Evolutionary conservation across 2,113 vertebrate species (phyloP).

Genomic region (Sisor rabdophorus): DNA sequence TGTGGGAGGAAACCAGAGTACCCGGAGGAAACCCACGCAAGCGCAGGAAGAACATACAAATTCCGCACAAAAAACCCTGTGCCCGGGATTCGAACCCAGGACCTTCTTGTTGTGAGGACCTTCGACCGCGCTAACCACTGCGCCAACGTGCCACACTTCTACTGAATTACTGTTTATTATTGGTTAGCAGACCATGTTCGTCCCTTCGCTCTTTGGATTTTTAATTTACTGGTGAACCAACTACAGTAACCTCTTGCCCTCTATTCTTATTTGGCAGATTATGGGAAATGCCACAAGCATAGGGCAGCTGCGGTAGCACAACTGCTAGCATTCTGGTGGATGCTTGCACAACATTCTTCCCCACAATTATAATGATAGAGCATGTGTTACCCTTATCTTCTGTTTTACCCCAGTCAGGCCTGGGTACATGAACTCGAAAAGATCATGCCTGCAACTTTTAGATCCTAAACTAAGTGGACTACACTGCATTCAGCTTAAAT

Average conservation of each 20-base stretch:
- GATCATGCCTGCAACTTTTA: neutral
- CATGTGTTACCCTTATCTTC: neutral
- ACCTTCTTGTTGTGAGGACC: too few species aligned
- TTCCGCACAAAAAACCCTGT: too few species aligned
- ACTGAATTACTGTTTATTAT: neutral
- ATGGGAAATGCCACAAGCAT: neutral
- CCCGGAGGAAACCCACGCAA: too few species aligned
- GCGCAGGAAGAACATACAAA: too few species aligned
- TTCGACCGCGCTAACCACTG: too few species aligned
- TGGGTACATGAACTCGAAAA: neutral
- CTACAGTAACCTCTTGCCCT: neutral
- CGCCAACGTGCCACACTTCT: too few species aligned
- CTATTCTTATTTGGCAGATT: neutral
- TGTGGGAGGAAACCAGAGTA: too few species aligned
- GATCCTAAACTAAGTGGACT: neutral
- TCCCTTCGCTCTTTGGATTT: neutral
- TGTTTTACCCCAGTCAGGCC: neutral
- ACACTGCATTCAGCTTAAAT: neutral
- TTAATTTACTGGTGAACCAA: neutral
- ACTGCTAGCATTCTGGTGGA: neutral
- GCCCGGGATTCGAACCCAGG: too few species aligned
- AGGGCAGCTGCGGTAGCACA: neutral
- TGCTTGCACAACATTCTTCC: neutral
- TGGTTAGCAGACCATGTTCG: neutral
- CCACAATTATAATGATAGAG: neutral